Conservation (phyloP, 2,888 invertebrate genomes). For the Dendrolimus pini region DNA sequence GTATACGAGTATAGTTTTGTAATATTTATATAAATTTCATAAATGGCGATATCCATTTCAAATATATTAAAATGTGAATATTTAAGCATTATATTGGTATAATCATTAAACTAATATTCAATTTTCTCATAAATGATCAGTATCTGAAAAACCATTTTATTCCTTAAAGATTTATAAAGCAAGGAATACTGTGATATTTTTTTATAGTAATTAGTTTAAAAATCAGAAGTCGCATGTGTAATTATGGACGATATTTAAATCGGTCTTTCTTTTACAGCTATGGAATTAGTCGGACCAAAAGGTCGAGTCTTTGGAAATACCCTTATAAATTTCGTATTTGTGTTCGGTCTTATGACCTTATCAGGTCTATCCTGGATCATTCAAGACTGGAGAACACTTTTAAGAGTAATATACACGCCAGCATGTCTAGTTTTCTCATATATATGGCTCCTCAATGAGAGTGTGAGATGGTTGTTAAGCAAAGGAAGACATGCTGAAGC, state of each 20-base stretch:
- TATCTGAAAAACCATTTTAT: too few species aligned
- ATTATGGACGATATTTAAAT: neutral
- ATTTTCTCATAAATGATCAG: too few species aligned
- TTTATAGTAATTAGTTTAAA: too few species aligned
- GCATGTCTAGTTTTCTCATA: conserved; percentile 81
- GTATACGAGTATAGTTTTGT: too few species aligned
- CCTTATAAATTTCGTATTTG: conserved; percentile 82
- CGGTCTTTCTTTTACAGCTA: conserved; percentile 65
- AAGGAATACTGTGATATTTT: too few species aligned
- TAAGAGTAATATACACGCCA: conserved; percentile 82
- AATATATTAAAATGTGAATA: too few species aligned
- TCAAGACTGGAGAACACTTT: conserved; percentile 81
- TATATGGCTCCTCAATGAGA: conserved; percentile 84
- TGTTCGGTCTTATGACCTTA: conserved; percentile 82
- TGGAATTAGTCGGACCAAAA: conserved; percentile 87
- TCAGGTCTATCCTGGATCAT: conserved; percentile 82
- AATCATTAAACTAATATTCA: too few species aligned
- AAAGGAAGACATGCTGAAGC: conserved; percentile 81
- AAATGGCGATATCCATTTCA: too few species aligned
- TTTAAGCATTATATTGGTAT: too few species aligned
- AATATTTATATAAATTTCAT: too few species aligned
- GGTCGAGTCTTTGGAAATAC: conserved; percentile 85
- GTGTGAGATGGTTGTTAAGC: conserved; percentile 85
- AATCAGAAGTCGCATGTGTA: too few species aligned
- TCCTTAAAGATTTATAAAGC: too few species aligned